Evolutionary conservation across 1,140 invertebrate genomes (phyloP).

Genomic region (Rhynchophorus ferrugineus): DNA sequence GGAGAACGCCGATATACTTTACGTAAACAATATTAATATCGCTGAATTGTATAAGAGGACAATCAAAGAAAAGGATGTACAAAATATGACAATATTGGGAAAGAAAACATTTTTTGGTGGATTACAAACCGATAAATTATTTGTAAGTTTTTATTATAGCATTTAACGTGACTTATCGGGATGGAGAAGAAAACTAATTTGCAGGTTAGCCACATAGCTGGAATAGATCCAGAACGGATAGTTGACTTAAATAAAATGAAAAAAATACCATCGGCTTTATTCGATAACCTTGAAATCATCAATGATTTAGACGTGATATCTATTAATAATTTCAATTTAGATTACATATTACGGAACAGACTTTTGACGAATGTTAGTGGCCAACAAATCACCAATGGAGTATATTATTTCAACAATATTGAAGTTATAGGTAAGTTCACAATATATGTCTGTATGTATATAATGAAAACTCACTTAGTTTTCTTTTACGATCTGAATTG

Average conservation of each 20-base stretch:
- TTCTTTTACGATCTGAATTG: too few species aligned
- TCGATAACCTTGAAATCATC: constrained; percentile 25
- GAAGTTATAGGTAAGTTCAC: constrained; percentile 22
- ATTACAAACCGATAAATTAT: constrained; percentile 27
- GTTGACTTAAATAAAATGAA: constrained; percentile 23
- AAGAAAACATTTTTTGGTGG: constrained; percentile 34
- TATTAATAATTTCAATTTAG: constrained; percentile 30
- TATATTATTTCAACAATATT: constrained; percentile 30
- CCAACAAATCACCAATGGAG: constrained; percentile 28
- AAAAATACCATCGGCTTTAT: constrained; percentile 26
- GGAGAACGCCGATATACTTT: constrained; percentile 25
- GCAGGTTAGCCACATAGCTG: constrained; percentile 23
- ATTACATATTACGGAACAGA: constrained; percentile 27
- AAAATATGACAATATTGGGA: constrained; percentile 24
- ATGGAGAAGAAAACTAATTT: constrained; percentile 16
- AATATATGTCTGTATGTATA: not conserved
- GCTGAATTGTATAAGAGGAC: constrained; percentile 23
- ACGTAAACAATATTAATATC: constrained; percentile 26
- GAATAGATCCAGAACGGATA: constrained; percentile 27
- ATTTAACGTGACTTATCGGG: too few species aligned
- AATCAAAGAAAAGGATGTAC: constrained; percentile 22
- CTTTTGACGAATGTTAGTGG: constrained; percentile 21
- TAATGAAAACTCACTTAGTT: not conserved
- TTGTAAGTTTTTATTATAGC: constrained; percentile 18
- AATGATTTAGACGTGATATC: constrained; percentile 27